Evolutionary conservation across 1,140 invertebrate genomes (phyloP), one percentile per base, ranked within the genome.

Genomic region (Atta cephalotes): DNA sequence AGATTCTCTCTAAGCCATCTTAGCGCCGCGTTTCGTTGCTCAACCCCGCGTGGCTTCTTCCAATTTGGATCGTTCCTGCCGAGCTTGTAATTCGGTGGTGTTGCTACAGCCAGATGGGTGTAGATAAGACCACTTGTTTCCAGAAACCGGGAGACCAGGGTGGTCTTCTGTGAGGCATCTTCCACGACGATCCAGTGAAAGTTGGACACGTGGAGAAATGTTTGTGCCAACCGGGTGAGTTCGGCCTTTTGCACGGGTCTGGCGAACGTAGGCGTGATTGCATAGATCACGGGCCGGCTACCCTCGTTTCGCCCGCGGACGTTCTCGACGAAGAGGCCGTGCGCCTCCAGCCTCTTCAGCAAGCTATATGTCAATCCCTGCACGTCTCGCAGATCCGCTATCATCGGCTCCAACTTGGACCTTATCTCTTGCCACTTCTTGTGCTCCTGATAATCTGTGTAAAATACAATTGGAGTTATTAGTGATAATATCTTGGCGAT

Each of bases 141-240:
- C 14, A 99, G 93, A n/a, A 99, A 96, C 86, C 97, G 97, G 2
- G 95, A 96, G 0, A 99, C 98, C 70, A 99, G 95, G 49, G 96
- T 92, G 1, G 97, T 98, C 92, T 97, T 98, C 16, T 94, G 94
- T 3, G 96, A 95, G 0, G 98, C 95, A 95, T 99, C 99, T 95
- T 99, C 99, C 12, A 99, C 96, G 56, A 99, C 94, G 89, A 99
- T 98, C 99, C 99, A 99, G 94, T 99, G 98, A 78, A 99, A 96
- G 93, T 98, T 98, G 76, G 97, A 97, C 45, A 99, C 96, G 84
- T 98, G 96, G 90, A 97, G 96, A 81, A 99, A 97, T 0, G 99
- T 98, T 93, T 99, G 98, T 4, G 98, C 98, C 10, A 99, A 95
- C 92, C 98, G 97, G 63, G 98, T 99, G 12, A 99, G 95, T 94